phyloP scores from a whole-genome alignment of 1,140 invertebrate species.

The Caenorhabditis latens region DNA sequence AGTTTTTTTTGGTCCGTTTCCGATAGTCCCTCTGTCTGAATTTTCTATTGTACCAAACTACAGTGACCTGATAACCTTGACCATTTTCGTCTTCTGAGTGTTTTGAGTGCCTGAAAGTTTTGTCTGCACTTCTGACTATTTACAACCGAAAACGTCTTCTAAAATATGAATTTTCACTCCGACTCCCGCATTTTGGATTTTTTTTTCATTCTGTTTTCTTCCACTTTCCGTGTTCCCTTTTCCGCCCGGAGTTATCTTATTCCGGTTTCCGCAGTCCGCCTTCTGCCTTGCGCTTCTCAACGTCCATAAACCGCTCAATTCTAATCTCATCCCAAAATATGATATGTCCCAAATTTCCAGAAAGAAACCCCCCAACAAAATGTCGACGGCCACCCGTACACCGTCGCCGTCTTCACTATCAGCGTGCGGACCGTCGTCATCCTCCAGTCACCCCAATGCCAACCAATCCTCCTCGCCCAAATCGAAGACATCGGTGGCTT shows the following conservation, averaged over 20 bases:
- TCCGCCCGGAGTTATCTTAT: background rate
- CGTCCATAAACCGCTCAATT: too few species aligned
- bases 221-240: background rate
- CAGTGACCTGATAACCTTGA: too few species aligned
- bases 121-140: too few species aligned
- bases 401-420: slow-evolving; percentile 17
- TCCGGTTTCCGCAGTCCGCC: too few species aligned
- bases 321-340: background rate
- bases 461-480: background rate
- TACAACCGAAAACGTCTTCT: too few species aligned
- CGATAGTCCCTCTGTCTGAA: too few species aligned
- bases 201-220: background rate
- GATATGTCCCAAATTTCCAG: background rate
- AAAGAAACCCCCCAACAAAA: background rate
- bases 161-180: too few species aligned
- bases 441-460: background rate
- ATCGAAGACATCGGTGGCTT: slow-evolving; percentile 21
- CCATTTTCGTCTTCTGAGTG: too few species aligned
- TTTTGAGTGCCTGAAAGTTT: too few species aligned
- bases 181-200: background rate
- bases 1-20: too few species aligned
- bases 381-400: slow-evolving; percentile 39
- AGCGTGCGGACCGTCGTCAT: slow-evolving; percentile 8
- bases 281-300: too few species aligned
- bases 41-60: too few species aligned